These are phyloP conservation scores for Otolemur garnettii DNA, from an alignment of 2,113 vertebrate species.

Conservation along the genomic window DNA sequence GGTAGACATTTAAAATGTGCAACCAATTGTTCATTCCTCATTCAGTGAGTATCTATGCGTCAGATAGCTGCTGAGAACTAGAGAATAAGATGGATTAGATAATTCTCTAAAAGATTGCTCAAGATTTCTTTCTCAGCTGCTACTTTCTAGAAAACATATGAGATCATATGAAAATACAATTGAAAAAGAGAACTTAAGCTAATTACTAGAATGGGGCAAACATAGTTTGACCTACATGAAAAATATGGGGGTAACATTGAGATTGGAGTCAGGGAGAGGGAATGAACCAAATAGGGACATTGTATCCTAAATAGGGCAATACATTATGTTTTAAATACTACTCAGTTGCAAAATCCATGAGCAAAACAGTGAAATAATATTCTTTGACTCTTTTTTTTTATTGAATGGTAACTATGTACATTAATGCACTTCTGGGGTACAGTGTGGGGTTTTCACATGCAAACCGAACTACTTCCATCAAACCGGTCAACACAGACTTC, in stretches of 20 bases:
- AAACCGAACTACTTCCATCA: no score
- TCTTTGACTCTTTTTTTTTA: neutral
- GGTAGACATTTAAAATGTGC: neutral
- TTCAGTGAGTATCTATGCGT: neutral
- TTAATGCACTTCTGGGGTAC: no score
- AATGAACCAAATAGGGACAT: neutral
- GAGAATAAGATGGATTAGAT: neutral
- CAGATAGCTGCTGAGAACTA: neutral
- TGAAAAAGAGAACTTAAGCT: neutral
- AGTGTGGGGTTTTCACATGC: no score
- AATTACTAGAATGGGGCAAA: neutral
- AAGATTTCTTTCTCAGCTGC: neutral
- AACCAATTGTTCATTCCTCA: neutral
- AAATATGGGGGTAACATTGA: neutral
- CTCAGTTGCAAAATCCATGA: neutral
- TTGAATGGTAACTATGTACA: no score
- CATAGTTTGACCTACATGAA: neutral
- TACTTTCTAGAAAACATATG: neutral
- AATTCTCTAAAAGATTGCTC: neutral
- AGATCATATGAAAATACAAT: neutral
- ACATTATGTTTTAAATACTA: neutral
- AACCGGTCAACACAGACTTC: no score
- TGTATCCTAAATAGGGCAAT: neutral
- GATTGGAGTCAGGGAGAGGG: neutral
- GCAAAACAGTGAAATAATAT: neutral